Percentiles rank a stretch among this genome's conserved stretches.
Conservation (phyloP, 53 echinoderm and acorn worm genomes). For the Crossaster papposus region DNA sequence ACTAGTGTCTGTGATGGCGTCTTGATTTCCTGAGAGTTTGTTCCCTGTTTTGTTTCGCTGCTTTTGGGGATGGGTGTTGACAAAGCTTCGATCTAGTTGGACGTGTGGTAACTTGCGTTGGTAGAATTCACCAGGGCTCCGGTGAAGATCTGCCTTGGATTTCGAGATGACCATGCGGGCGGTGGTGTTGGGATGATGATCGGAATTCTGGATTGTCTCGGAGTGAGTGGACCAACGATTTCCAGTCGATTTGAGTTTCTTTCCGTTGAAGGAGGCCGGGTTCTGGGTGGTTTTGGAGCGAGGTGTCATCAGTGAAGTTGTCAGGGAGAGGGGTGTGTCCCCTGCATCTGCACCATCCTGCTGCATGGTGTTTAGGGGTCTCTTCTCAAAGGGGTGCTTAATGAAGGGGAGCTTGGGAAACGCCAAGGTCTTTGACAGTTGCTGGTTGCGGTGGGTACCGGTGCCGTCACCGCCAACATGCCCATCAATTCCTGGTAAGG, state of each 20-base stretch:
- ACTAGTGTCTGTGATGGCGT: constrained; percentile 15
- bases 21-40: neutral
- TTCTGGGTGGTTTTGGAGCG: constrained; percentile 49
- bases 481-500: constrained; percentile 6
- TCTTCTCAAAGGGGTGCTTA: constrained; percentile 66
- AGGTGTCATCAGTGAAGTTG: constrained; percentile 51
- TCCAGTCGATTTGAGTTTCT: constrained; percentile 5
- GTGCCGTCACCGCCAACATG: neutral
- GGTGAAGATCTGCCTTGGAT: constrained; percentile 58
- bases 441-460: neutral
- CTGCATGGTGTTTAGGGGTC: constrained; percentile 49
- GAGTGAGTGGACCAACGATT: constrained; percentile 10
- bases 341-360: constrained; percentile 43
- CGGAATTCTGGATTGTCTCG: neutral
- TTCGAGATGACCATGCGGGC: constrained; percentile 64
- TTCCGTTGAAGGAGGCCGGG: constrained; percentile 17
- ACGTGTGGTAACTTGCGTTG: constrained; percentile 67
- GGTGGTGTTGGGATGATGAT: neutral
- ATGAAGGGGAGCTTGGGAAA: constrained; percentile 68
- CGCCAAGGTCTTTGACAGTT: constrained; percentile 25
- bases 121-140: constrained; percentile 62
- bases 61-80: neutral
- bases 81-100: constrained; percentile 46
- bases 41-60: neutral
- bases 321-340: constrained; percentile 56